phyloP scores from a whole-genome alignment of 2,113 vertebrate genomes.

The Ariopsis seemanni region DNA sequence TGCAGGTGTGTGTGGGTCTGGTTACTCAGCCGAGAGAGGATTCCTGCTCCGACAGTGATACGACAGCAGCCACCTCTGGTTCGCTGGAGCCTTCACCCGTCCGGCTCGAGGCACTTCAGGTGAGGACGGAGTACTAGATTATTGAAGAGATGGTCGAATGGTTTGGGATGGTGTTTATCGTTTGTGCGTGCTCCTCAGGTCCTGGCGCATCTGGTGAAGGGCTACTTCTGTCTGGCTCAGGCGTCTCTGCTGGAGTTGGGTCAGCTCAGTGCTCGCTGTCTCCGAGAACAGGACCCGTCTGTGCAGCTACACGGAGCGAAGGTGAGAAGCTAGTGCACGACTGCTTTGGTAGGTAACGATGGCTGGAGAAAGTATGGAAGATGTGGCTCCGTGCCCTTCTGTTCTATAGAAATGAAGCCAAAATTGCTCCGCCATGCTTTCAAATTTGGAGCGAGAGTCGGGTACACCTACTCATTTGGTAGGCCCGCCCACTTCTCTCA shows the following conservation, averaged over 20 bases:
- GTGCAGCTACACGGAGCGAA: constrained; percentile 92
- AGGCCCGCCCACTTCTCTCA: too few species aligned
- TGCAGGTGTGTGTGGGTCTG: constrained; percentile 81
- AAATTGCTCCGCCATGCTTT: too few species aligned
- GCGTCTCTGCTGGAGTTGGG: constrained; percentile 81
- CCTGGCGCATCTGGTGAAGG: constrained; percentile 87
- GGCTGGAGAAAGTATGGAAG: too few species aligned
- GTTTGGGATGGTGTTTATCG: background rate
- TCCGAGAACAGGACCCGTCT: constrained; percentile 84
- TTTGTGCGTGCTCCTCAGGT: constrained; percentile 71
- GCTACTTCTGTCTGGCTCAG: constrained; percentile 85
- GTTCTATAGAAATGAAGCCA: too few species aligned
- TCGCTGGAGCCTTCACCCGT: constrained; percentile 84
- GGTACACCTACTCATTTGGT: too few species aligned
- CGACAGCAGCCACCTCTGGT: constrained; percentile 8
- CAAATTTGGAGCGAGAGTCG: too few species aligned
- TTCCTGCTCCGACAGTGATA: constrained; percentile 78
- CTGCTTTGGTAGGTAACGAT: too few species aligned
- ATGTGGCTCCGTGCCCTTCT: too few species aligned
- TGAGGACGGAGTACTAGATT: constrained; percentile 52
- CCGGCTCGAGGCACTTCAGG: constrained; percentile 91
- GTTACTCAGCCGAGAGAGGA: constrained; percentile 82
- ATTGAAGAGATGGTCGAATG: background rate
- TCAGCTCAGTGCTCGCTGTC: constrained; percentile 85
- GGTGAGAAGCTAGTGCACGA: constrained; percentile 66